Evolutionary conservation across 2,888 invertebrate genomes (phyloP).

Genomic region (Thecocarcelia acutangulata): DNA sequence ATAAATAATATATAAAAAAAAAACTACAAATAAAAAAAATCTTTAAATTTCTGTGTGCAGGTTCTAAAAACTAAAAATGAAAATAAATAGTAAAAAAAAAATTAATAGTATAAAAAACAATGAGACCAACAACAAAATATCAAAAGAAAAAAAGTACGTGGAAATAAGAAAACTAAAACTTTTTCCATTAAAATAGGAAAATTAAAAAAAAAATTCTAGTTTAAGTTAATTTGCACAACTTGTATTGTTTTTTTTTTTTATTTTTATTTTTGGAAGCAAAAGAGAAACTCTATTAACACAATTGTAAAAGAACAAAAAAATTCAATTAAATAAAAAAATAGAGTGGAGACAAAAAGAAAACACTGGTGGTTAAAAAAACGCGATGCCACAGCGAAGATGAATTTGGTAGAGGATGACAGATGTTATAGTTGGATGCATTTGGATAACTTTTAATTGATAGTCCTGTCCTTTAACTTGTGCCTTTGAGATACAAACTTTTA

Average conservation of each 20-base stretch:
- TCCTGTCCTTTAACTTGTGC: no score
- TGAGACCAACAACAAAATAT: constrained; percentile 1
- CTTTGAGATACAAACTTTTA: no score
- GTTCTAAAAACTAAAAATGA: background rate
- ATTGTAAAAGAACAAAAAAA: background rate
- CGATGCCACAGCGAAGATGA: no score
- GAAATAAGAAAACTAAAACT: background rate
- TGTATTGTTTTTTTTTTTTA: constrained; percentile 1
- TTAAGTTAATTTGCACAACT: constrained; percentile 19
- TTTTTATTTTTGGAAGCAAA: background rate
- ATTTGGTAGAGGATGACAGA: no score
- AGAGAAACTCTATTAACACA: background rate
- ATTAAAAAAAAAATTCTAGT: background rate
- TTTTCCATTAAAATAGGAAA: constrained; percentile 6
- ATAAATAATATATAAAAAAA: background rate
- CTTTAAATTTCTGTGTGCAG: background rate
- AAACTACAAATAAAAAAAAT: background rate
- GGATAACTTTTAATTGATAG: no score
- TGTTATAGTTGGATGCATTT: no score
- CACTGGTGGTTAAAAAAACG: no score
- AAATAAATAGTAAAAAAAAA: background rate
- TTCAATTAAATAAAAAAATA: background rate
- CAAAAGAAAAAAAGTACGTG: background rate
- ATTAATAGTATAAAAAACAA: background rate
- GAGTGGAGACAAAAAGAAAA: no score